phyloP scores from a whole-genome alignment of 2,113 vertebrate genomes.

The Hypomesus transpacificus region DNA sequence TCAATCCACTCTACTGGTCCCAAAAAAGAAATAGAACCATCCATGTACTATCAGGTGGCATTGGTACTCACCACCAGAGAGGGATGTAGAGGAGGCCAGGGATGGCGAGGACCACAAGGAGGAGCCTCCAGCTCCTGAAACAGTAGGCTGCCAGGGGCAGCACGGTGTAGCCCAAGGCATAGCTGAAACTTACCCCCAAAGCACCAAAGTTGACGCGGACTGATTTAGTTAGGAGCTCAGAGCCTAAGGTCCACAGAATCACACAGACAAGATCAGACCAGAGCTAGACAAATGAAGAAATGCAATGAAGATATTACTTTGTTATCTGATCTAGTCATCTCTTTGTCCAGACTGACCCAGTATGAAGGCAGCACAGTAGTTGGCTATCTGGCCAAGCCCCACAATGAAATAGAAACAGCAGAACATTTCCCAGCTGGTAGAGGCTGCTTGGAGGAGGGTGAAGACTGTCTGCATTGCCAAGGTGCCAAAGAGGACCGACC shows the following conservation, averaged over 20 bases:
- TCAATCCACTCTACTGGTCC: too few relatives aligned
- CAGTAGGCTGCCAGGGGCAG: constrained; percentile 41
- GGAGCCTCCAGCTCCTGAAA: constrained; percentile 33
- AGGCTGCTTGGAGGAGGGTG: constrained; percentile 11
- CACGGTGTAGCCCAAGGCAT: constrained; percentile 29
- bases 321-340: neutral
- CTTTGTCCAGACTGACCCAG: constrained; percentile 17
- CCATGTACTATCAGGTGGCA: neutral
- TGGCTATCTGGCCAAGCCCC: constrained; percentile 30
- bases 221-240: constrained; percentile 32
- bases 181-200: constrained; percentile 25
- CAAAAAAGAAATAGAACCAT: too few relatives aligned
- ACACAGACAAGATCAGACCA: neutral
- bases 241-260: constrained; percentile 20
- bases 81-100: constrained; percentile 36
- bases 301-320: neutral
- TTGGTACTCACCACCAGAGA: constrained; percentile 45
- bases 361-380: constrained; percentile 34
- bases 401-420: constrained; percentile 30
- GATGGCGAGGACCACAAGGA: constrained; percentile 23
- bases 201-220: constrained; percentile 18
- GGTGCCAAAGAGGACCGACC: constrained; percentile 20
- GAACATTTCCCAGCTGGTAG: constrained; percentile 38
- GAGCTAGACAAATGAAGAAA: neutral
- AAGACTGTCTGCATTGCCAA: constrained; percentile 29